A percentile compares a stretch with the other conserved stretches of the same genome.
These are phyloP conservation scores for Apoderus coryli DNA, from an alignment of 2,888 invertebrate genomes.

Conservation along the genomic window DNA sequence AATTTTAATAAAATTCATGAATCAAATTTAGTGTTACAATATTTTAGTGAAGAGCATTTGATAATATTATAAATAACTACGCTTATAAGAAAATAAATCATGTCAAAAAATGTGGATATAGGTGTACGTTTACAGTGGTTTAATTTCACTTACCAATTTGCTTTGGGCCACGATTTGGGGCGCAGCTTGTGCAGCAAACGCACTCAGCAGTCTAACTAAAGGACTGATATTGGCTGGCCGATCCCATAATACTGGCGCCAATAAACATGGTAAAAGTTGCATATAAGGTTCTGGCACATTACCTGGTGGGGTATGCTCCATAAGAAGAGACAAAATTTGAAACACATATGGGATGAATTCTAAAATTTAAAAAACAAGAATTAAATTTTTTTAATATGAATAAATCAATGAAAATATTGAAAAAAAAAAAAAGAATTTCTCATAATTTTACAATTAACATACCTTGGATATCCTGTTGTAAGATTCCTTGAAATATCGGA, in stretches of 20 bases:
- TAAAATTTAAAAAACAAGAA: too few relatives aligned
- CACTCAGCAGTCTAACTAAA: slow-evolving; percentile 78
- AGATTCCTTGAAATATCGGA: slow-evolving; percentile 87
- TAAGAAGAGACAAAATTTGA: slow-evolving; percentile 83
- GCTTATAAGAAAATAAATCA: too few relatives aligned
- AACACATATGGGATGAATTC: slow-evolving; percentile 98
- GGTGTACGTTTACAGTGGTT: too few relatives aligned
- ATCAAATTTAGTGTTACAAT: too few relatives aligned
- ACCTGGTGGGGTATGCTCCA: slow-evolving; percentile 49
- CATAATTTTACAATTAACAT: slow-evolving; percentile 13
- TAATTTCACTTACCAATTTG: slow-evolving; percentile 48
- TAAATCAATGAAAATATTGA: too few relatives aligned
- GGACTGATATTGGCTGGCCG: slow-evolving; percentile 87
- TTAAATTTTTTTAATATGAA: too few relatives aligned
- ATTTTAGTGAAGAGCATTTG: too few relatives aligned
- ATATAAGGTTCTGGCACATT: slow-evolving; percentile 72
- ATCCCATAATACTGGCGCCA: slow-evolving; percentile 88
- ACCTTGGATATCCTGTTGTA: slow-evolving; percentile 90
- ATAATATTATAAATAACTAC: too few relatives aligned
- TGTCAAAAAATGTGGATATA: too few relatives aligned
- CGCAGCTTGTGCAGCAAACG: slow-evolving; percentile 63
- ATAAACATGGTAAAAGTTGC: slow-evolving; percentile 75
- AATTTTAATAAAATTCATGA: too few relatives aligned
- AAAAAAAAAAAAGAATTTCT: slow-evolving; percentile 3
- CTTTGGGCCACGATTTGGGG: slow-evolving; percentile 51